Percentiles rank a stretch among this genome's conserved stretches.
phyloP scores from a whole-genome alignment of 2,888 invertebrate species.

The Drosophila anomalata region DNA sequence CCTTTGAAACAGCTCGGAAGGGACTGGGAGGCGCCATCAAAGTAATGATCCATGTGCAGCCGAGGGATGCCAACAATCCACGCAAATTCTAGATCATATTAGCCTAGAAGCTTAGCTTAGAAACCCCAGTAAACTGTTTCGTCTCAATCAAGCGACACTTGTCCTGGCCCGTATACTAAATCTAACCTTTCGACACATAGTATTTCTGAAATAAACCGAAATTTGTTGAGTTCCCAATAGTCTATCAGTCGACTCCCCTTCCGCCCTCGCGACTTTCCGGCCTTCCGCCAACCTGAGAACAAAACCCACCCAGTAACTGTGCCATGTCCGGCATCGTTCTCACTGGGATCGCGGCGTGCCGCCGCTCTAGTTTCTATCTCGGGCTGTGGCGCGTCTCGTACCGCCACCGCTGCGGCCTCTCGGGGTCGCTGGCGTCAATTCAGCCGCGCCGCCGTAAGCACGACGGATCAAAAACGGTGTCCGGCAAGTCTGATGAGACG shows the following conservation, averaged over 20 bases:
- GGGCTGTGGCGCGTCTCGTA: slow-evolving; percentile 2
- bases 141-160: slow-evolving; percentile 13
- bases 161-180: slow-evolving; percentile 21
- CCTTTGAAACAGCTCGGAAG: slow-evolving; percentile 92
- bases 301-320: neutral
- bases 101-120: slow-evolving; percentile 11
- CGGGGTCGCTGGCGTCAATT: neutral
- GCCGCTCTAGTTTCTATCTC: slow-evolving; percentile 14
- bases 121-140: slow-evolving; percentile 22
- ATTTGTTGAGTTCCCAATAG: slow-evolving; percentile 18
- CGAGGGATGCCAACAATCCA: slow-evolving; percentile 85
- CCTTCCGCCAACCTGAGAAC: neutral
- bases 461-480: neutral
- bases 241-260: slow-evolving; percentile 3
- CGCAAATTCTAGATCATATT: slow-evolving; percentile 51
- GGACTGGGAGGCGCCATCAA: slow-evolving; percentile 91
- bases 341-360: slow-evolving; percentile 23
- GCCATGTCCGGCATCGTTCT: slow-evolving; percentile 30
- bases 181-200: slow-evolving; percentile 2
- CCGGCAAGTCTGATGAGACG: neutral
- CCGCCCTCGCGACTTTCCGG: neutral
- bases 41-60: slow-evolving; percentile 92
- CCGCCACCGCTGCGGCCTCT: neutral
- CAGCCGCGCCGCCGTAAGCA: neutral
- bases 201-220: slow-evolving; percentile 1